Evolutionary conservation across 2,113 vertebrate genomes (phyloP).

Genomic region (Oreochromis tanganicae): DNA sequence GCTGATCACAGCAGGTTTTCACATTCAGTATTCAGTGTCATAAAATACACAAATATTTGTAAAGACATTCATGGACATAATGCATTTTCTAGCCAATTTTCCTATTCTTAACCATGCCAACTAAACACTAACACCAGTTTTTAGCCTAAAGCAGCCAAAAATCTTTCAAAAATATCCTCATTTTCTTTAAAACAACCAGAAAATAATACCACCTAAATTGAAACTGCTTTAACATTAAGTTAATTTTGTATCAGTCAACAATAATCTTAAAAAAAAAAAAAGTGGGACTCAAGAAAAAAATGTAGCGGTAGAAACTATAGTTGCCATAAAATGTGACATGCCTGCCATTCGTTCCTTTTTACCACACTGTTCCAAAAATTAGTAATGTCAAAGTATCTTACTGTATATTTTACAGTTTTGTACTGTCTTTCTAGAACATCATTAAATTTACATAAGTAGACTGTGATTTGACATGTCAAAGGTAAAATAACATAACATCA

Average conservation of each 20-base stretch:
- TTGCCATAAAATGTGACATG: not conserved
- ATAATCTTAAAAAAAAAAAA: not conserved
- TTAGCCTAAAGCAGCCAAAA: not conserved
- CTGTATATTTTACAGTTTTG: too few species aligned
- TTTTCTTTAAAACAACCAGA: not conserved
- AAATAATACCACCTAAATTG: not conserved
- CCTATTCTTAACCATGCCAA: not conserved
- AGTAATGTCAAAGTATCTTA: too few species aligned
- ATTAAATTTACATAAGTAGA: too few species aligned
- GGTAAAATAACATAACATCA: too few species aligned
- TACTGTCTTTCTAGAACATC: too few species aligned
- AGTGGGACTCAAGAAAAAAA: not conserved
- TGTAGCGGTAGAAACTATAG: not conserved
- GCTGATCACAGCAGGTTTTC: not conserved
- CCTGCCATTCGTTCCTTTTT: conserved; percentile 21
- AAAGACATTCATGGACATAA: not conserved
- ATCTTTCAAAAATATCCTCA: not conserved
- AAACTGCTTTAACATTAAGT: not conserved
- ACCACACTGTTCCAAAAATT: not conserved
- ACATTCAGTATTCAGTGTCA: not conserved
- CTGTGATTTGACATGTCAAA: too few species aligned
- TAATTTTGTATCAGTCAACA: not conserved
- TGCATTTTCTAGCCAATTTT: not conserved
- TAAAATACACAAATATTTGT: not conserved
- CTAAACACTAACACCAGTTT: not conserved